Evolutionary conservation across 2,797 vertebrate genomes (phyloP), one percentile per base, ranked within the genome.

Genomic region (Crypturellus tataupa): DNA sequence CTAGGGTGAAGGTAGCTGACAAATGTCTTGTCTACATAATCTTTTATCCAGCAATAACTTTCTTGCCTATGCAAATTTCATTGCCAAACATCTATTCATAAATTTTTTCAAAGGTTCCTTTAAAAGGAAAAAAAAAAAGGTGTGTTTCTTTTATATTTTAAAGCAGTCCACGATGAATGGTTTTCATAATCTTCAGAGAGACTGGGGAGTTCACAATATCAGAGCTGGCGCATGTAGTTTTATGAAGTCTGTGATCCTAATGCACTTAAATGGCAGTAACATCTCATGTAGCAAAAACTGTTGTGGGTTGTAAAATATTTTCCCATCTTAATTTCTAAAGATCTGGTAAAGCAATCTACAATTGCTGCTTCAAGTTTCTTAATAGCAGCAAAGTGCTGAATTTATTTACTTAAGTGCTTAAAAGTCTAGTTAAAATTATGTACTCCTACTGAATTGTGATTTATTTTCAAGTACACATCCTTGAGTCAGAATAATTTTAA

Each of bases 31-130:
- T 69, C 63, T 83, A 85, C 14, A 6, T 31, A 27, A 37, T 83
- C 40, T 80, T 88, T 80, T 90, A 80, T 86, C 85, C 76, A 53
- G 51, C 49, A 85, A 64, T 25, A 87, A 94, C 55, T 83, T 44
- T 87, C 40, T 77, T 56, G 47, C 85, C 89, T 23, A 23, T 94
- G 87, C 37, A 64, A 85, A 93, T 91, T 53, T 88, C 27, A 65
- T 40, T 75, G 73, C 82, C 58, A 91, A 91, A 68, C 58, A 49
- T 37, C 55, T 59, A 91, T 62, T 87, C 80, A 82, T 62, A 47
- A 85, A 83, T 75, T 21, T n/a, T 87, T 94, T 91, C 83, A 95
- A 91, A 91, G 69, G 29, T 69, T 71, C 55, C 89, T 75, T 63
- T 65, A 69, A 62, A 79, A 85, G 82, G 47, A 7, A 14, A 51